A percentile compares a stretch with the other conserved stretches of the same genome.
Conservation (phyloP, 2,888 invertebrate species). For the Mythimna lalbum region DNA sequence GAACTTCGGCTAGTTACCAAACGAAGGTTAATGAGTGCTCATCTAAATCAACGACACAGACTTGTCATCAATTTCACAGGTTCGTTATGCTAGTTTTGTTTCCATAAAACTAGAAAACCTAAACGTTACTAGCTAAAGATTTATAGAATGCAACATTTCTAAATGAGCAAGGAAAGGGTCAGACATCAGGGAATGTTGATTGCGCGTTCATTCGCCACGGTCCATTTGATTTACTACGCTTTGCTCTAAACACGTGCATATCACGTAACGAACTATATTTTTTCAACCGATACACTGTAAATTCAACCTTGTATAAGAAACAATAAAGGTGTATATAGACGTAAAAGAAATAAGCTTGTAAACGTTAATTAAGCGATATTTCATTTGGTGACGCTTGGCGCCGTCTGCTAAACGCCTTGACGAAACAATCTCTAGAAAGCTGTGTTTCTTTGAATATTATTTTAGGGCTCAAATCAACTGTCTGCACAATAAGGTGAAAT, state of each 20-base stretch:
- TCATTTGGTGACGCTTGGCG: constrained; percentile 82
- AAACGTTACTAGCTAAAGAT: constrained; percentile 48
- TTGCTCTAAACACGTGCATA: constrained; percentile 75
- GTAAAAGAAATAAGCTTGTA: constrained; percentile 66
- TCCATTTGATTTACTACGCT: constrained; percentile 81
- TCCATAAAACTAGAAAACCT: constrained; percentile 8
- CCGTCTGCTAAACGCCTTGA: constrained; percentile 85
- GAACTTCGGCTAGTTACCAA: background rate
- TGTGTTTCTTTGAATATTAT: constrained; percentile 78
- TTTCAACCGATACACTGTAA: constrained; percentile 52
- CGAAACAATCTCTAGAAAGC: constrained; percentile 78
- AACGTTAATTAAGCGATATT: constrained; percentile 87
- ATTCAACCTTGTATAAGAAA: constrained; percentile 61
- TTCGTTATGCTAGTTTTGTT: constrained; percentile 27
- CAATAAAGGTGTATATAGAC: constrained; percentile 61
- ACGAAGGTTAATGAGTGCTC: background rate
- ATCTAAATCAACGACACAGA: background rate
- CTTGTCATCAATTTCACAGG: constrained; percentile 16
- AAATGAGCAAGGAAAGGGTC: constrained; percentile 73
- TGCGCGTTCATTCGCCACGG: constrained; percentile 78
- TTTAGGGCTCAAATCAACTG: constrained; percentile 63
- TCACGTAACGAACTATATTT: constrained; percentile 60
- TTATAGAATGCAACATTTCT: constrained; percentile 71
- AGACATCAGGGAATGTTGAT: constrained; percentile 82
- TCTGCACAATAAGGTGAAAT: constrained; percentile 25